Conservation (phyloP, 2,888 invertebrate species). For the Diarsia mendica region DNA sequence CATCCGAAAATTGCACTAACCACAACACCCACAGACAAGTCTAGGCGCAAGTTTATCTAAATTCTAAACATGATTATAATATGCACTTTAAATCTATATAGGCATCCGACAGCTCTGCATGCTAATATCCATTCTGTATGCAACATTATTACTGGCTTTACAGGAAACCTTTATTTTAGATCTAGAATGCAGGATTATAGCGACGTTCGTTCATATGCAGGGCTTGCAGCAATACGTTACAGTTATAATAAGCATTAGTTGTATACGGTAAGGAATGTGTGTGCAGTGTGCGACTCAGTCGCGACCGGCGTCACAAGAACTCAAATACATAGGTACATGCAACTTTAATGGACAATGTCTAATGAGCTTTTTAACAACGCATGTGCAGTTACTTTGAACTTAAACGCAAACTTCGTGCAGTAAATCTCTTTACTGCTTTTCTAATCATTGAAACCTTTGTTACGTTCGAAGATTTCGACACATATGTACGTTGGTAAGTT, state of each 20-base stretch:
- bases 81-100: slow-evolving; percentile 47
- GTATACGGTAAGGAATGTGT: slow-evolving; percentile 75
- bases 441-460: slow-evolving; percentile 36
- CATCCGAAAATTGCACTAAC: slow-evolving; percentile 34
- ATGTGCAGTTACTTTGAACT: slow-evolving; percentile 65
- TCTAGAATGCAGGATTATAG: slow-evolving; percentile 48
- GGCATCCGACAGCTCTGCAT: slow-evolving; percentile 35
- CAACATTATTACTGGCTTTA: slow-evolving; percentile 44
- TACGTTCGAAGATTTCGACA: slow-evolving; percentile 14
- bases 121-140: slow-evolving; percentile 35
- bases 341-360: slow-evolving; percentile 63
- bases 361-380: slow-evolving; percentile 70
- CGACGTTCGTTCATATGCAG: slow-evolving; percentile 58
- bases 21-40: slow-evolving; percentile 38
- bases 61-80: slow-evolving; percentile 47
- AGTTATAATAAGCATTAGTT: slow-evolving; percentile 79
- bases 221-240: slow-evolving; percentile 67
- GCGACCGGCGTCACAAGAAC: slow-evolving; percentile 49
- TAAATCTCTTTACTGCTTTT: slow-evolving; percentile 40
- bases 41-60: slow-evolving; percentile 47
- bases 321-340: slow-evolving; percentile 41
- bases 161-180: slow-evolving; percentile 55
- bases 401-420: slow-evolving; percentile 68
- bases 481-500: not conserved
- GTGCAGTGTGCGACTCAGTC: slow-evolving; percentile 60